Evolutionary conservation across 2,797 vertebrate species (phyloP), one percentile per base, ranked within the genome.

Genomic region (Cossypha niveicapilla): DNA sequence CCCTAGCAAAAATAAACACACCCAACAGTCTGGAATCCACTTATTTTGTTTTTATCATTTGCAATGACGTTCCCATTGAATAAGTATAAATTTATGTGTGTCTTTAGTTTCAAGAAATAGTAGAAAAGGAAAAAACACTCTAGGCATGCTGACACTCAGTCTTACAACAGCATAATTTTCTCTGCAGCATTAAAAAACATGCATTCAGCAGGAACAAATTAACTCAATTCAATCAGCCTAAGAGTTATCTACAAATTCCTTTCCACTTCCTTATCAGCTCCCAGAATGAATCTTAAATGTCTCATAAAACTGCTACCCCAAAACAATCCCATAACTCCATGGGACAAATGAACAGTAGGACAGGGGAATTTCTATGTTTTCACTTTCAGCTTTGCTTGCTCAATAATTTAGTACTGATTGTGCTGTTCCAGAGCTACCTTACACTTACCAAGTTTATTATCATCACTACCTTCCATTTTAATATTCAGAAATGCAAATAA

Each of bases 121-220:
- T 19, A 70, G 42, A 37, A 88, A 90, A 90, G 34, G 11, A 54
- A 41, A 81, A 84, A 70, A 34, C 4, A 13, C 41, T 79, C 48
- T 32, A 85, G 67, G 67, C 60, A 79, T 66, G 63, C 48, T 79
- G 47, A 81, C 39, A 72, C 30, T 83, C 32, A 30, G n/a, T 65
- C 54, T 88, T 79, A 70, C 44, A 85, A 70, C 44, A 85, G 74
- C 48, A 70, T 45, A 45, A 85, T 92, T 91, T 96, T 87, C 71
- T 82, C 86, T 76, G 81, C 74, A 90, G 60, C 60, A 86, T 88
- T 90, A 93, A 87, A 91, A 92, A 87, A 25, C 60, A 89, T 0
- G 2, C 81, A 85, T 87, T 90, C 91, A 96, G 83, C 77, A 93
- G 71, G 67, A 90, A 93, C 51, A 84, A 93, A 93, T 92, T 76